Conservation (phyloP, 2,113 vertebrate genomes). For the Sclerurus mexicanus region DNA sequence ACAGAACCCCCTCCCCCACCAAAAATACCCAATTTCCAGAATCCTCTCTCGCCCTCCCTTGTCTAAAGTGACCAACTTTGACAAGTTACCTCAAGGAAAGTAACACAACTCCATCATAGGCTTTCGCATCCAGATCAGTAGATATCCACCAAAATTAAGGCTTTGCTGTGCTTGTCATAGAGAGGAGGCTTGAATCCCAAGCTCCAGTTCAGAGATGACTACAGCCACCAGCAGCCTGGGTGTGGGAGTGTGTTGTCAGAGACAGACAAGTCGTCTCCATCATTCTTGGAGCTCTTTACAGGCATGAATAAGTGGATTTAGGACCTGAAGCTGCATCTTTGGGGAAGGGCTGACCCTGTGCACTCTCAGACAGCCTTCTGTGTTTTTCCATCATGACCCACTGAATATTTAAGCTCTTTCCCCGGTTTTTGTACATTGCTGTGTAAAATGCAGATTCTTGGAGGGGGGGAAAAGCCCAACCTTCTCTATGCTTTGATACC, state of each 20-base stretch:
- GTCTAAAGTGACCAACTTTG: neutral
- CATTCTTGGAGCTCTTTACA: neutral
- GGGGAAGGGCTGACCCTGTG: neutral
- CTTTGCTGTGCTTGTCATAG: neutral
- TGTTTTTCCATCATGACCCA: neutral
- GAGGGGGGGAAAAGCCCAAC: neutral
- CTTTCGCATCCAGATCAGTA: neutral
- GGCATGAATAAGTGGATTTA: neutral
- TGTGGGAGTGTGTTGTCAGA: slow-evolving; percentile 45
- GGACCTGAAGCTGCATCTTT: neutral
- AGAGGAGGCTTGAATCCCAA: neutral
- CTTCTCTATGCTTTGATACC: neutral
- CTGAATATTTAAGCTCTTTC: slow-evolving; percentile 1
- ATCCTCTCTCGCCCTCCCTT: neutral
- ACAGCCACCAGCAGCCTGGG: neutral
- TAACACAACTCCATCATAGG: neutral
- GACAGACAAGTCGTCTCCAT: neutral
- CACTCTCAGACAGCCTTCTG: neutral
- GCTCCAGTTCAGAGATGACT: neutral
- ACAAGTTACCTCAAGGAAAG: neutral
- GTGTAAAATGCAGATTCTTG: neutral
- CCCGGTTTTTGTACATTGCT: neutral
- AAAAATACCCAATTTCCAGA: neutral
- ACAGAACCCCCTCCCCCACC: rapidly evolving
- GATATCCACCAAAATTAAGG: neutral